These are phyloP conservation scores for Channa maculata DNA, from an alignment of 2,113 vertebrate species.

Conservation along the genomic window DNA sequence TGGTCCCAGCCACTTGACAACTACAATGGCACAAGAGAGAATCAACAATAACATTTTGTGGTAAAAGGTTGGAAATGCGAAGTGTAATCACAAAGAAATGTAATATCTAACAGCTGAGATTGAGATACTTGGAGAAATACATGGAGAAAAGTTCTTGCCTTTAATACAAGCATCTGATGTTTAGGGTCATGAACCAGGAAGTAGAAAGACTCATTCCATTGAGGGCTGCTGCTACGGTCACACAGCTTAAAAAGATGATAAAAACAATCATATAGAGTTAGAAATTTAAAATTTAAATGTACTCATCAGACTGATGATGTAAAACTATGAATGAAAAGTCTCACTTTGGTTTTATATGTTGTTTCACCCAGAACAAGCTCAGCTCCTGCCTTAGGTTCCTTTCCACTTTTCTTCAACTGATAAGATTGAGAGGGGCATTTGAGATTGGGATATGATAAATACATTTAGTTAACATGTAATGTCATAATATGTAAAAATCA, in stretches of 20 bases:
- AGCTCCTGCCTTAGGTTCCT: slow-evolving; percentile 86
- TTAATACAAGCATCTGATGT: slow-evolving; percentile 86
- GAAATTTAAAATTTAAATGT: no score
- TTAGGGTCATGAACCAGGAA: slow-evolving; percentile 88
- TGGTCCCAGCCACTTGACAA: slow-evolving; percentile 83
- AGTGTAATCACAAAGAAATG: neutral
- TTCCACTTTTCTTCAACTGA: slow-evolving; percentile 89
- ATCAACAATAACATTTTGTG: neutral
- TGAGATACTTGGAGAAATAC: neutral
- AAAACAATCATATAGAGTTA: neutral
- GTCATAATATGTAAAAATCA: neutral
- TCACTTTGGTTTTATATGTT: slow-evolving; percentile 88
- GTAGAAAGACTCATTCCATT: slow-evolving; percentile 89
- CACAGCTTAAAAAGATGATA: slow-evolving; percentile 76
- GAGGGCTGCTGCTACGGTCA: slow-evolving; percentile 80
- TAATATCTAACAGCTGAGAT: neutral
- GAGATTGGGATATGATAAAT: neutral
- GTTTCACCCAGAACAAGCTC: slow-evolving; percentile 83
- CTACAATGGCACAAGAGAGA: slow-evolving; percentile 46
- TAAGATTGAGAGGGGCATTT: neutral
- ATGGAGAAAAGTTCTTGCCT: slow-evolving; percentile 76
- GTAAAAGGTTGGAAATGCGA: neutral
- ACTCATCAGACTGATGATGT: neutral
- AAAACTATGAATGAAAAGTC: neutral
- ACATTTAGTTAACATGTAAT: neutral